These are phyloP conservation scores for Charina bottae DNA, from an alignment of 2,113 vertebrate species.

Conservation along the genomic window DNA sequence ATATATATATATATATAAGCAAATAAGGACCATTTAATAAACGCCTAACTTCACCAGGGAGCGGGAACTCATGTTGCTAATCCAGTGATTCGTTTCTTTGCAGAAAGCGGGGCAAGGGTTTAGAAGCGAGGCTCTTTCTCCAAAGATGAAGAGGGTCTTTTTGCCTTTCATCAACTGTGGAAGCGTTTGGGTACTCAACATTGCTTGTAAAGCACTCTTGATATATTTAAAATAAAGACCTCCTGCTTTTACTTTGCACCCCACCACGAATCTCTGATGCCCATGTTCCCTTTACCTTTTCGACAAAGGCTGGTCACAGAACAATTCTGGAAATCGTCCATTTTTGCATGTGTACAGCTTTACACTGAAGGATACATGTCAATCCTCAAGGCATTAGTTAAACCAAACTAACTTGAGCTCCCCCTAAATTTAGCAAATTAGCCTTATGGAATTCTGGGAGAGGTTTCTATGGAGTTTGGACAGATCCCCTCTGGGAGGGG, in stretches of 20 bases:
- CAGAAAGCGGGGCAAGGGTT: background rate
- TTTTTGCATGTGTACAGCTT: background rate
- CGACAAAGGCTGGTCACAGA: background rate
- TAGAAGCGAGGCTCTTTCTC: background rate
- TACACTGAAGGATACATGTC: background rate
- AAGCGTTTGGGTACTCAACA: background rate
- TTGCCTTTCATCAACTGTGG: background rate
- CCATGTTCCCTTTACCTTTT: background rate
- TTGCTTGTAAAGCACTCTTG: background rate
- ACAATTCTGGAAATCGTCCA: background rate
- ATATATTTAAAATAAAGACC: background rate
- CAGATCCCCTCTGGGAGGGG: background rate
- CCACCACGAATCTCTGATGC: background rate
- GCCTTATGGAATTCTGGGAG: background rate
- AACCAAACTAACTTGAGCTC: background rate
- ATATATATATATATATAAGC: background rate
- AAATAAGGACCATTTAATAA: background rate
- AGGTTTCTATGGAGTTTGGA: background rate
- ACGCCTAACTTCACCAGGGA: background rate
- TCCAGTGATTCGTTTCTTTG: background rate
- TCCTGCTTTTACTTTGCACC: background rate
- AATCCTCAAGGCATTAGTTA: background rate
- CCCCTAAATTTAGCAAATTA: background rate
- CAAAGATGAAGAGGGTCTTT: background rate
- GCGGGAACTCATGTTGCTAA: background rate